Evolutionary conservation across 1,140 invertebrate species (phyloP), one percentile per base, ranked within the genome.

Genomic region (Pseudoatta argentina): DNA sequence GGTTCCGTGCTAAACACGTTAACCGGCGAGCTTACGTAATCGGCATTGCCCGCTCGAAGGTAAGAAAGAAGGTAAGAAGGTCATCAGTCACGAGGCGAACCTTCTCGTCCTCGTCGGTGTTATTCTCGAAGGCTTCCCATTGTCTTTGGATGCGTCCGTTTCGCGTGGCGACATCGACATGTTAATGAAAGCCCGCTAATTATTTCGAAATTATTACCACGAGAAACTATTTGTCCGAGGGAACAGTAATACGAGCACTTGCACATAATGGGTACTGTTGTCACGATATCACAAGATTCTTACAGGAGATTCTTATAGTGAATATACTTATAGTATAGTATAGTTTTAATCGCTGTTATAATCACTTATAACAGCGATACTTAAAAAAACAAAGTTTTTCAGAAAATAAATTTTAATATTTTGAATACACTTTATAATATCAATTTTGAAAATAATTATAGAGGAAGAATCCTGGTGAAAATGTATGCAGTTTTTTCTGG

Each of bases 1-100:
- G 53, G 53, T 75, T 83, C 83, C 69, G 69, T 83, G 67, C 86
- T 91, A 93, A 91, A 67, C 69, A 87, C 90, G 88, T 93, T 91
- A 92, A 88, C 76, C 75, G 89, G 77, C 86, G 63, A 63, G 34
- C 71, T 93, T 93, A 91, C 87, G 89, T 89, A 93, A 93, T 66
- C 39, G 18, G 27, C 34, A 51, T 82, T 67, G 82, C 81, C 71
- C 76, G 81, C 34, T 87, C 87, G 69, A 90, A 90, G 82, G 86
- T 82, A 89, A 87, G 88, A 92, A 92, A 61, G 77, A 90, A 90
- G 78, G 83, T 78, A 88, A 89, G 87, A 92, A 91, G 91, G 85
- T 92, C 87, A 76, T 76, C 86, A 76, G 85, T 92, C 91, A 87
- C 88, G 78, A 78, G 76, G 30, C 85, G 83, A 27, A 63, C 55